These are phyloP conservation scores for Alviniconcha strummeri DNA, from an alignment of 2,888 invertebrate species.

Conservation along the genomic window DNA sequence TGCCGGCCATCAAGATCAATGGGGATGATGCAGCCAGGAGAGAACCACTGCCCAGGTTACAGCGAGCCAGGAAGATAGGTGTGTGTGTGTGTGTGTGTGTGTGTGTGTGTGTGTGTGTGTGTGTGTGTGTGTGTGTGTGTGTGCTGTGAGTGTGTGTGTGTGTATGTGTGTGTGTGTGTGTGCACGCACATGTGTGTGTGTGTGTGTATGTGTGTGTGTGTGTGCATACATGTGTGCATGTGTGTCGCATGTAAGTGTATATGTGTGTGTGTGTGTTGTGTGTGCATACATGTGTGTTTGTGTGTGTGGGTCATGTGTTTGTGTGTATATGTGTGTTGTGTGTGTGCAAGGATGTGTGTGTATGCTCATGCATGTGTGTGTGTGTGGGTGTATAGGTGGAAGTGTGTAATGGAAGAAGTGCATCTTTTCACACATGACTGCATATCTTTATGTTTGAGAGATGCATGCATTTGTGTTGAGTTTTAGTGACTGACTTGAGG, in stretches of 20 bases:
- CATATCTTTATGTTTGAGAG: too few species aligned
- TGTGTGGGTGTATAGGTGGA: background rate
- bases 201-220: background rate
- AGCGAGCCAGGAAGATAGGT: conserved; percentile 8
- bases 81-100: background rate
- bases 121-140: background rate
- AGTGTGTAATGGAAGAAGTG: background rate
- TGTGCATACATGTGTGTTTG: background rate
- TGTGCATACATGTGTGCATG: background rate
- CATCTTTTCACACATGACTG: too few species aligned
- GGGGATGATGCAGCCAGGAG: conserved; percentile 41
- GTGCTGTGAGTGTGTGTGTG: background rate
- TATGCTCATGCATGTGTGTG: background rate
- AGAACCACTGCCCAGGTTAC: conserved; percentile 2
- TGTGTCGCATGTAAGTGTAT: background rate
- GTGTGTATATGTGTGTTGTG: background rate
- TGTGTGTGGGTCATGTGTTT: background rate
- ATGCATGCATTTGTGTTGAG: too few species aligned
- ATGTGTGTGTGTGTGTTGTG: background rate
- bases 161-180: background rate
- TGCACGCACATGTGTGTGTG: background rate
- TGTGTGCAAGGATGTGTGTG: background rate
- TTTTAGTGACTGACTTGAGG: too few species aligned
- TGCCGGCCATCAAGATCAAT: conserved; percentile 41
- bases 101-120: background rate